phyloP scores from a whole-genome alignment of 2,888 invertebrate genomes.

The Rambutsinella grinnellia region DNA sequence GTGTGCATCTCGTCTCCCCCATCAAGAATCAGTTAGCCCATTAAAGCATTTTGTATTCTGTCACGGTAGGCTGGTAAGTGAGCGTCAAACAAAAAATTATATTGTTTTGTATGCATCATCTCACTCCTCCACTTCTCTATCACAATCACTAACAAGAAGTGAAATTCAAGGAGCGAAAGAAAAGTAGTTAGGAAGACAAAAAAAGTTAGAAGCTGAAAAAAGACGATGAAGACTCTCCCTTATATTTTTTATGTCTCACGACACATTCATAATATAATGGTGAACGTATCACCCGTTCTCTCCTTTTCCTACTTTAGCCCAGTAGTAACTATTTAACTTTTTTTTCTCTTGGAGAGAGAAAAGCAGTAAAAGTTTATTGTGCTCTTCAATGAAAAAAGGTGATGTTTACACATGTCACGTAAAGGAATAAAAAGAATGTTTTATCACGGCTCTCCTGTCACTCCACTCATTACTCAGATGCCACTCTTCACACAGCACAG shows the following conservation, averaged over 20 bases:
- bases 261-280: too few species aligned
- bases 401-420: slow-evolving; percentile 65
- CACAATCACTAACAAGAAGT: background rate
- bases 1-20: background rate
- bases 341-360: background rate
- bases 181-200: background rate
- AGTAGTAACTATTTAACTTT: background rate
- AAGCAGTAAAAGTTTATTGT: slow-evolving; percentile 37
- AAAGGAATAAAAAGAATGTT: slow-evolving; percentile 54
- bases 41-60: slow-evolving; percentile 35
- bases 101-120: slow-evolving; percentile 13
- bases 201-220: background rate
- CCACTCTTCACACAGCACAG: too few species aligned
- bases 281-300: too few species aligned
- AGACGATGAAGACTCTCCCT: background rate
- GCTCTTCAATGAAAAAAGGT: slow-evolving; percentile 42
- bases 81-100: slow-evolving; percentile 17
- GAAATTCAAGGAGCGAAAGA: background rate
- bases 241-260: background rate
- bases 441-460: slow-evolving; percentile 59
- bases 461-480: slow-evolving; percentile 56
- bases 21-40: slow-evolving; percentile 19
- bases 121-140: slow-evolving; percentile 2
- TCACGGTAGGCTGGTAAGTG: slow-evolving; percentile 27
- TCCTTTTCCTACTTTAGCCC: background rate